Base-by-base conservation (phyloP, 1,140 invertebrate species). In the Pseudomyrmex cubaensis region DNA sequence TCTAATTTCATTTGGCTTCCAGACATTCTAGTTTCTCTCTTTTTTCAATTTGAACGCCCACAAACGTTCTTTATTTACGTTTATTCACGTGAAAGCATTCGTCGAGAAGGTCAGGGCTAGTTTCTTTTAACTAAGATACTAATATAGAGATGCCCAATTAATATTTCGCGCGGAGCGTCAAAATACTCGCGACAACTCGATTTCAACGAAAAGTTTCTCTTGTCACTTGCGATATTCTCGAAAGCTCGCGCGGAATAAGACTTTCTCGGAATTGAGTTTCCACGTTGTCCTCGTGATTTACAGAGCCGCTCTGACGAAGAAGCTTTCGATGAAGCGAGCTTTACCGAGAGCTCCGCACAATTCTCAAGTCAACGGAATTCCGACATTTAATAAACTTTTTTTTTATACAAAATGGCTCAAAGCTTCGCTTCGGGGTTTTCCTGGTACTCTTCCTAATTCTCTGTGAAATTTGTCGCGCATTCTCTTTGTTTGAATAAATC, bases 111-210 rank as follows among this genome's bases (percentile, higher is more conserved):
- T 80, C 66, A 80, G 35, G 76, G 56, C 20, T 35, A 44, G 2
- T 25, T 70, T 7, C 59, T 44, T 17, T 35, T 25, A 57, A 10
- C 9, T 67, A 44, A 59, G 61, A 70, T 72, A 59, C 70, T 59
- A 70, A 15, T 54, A 80, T 3, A 59, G 20, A 80, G 20, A 80
- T 20, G n/a, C 25, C 8, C 50, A 80, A 80, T 80, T 80, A 78
- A 78, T 78, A 78, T 78, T 80, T 35, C 48, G 50, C 66, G 15
- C 10, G 5, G 44, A 5, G 15, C 20, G 20, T 50, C 44, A 54
- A 80, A 80, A 80, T 80, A 70, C 48, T 35, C 35, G 35, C 35
- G 35, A 35, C 52, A 20, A 12, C 22, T 50, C 76, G 44, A 62
- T 12, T 20, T 70, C 46, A n/a, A 9, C 54, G 22, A 22, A 59